phyloP scores from a whole-genome alignment of 2,113 vertebrate species.

The Micronycteris hirsuta region DNA sequence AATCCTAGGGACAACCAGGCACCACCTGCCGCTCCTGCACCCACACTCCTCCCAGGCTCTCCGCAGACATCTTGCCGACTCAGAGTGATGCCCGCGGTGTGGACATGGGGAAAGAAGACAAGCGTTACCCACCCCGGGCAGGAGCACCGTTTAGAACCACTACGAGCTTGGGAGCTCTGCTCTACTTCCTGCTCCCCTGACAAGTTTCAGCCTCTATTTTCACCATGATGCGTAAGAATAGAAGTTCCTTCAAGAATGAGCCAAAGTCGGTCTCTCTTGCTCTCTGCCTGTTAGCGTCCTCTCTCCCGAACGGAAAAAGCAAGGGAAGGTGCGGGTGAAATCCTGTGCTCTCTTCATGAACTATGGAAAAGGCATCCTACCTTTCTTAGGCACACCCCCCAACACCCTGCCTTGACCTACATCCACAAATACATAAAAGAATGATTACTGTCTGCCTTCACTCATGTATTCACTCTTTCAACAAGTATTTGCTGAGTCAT shows the following conservation, averaged over 20 bases:
- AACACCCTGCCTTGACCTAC: not conserved
- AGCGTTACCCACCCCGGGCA: not conserved
- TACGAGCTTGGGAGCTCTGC: not conserved
- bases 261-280: not conserved
- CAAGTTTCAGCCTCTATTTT: not conserved
- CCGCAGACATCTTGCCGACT: not conserved
- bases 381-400: not conserved
- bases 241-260: not conserved
- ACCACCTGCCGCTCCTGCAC: not conserved
- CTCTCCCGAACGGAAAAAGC: not conserved
- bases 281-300: not conserved
- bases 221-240: not conserved
- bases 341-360: not conserved
- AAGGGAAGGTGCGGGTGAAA: not conserved
- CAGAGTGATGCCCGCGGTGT: not conserved
- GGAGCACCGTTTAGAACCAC: not conserved
- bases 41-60: accelerated
- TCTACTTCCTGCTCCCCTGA: not conserved
- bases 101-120: not conserved
- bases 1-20: not conserved
- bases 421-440: not conserved
- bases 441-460: not conserved
- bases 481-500: not conserved
- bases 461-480: not conserved
- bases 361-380: not conserved